Evolutionary conservation across 1,140 invertebrate genomes (phyloP).

Genomic region (Doryteuthis pealeii): DNA sequence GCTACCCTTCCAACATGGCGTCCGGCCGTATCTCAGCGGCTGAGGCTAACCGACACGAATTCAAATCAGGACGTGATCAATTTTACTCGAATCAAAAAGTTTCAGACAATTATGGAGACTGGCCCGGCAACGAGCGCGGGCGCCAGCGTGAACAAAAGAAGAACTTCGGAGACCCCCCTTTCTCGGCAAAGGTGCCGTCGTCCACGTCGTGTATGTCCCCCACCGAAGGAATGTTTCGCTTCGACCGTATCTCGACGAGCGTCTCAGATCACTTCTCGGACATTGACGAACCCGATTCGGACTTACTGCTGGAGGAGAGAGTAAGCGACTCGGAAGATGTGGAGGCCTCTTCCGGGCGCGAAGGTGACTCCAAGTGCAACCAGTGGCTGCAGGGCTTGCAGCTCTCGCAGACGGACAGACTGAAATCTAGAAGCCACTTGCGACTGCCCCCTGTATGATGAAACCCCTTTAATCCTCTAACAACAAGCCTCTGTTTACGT

Average conservation of each 20-base stretch:
- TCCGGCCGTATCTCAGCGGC: neutral
- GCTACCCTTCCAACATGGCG: neutral
- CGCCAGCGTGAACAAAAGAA: neutral
- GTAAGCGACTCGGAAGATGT: constrained; percentile 1
- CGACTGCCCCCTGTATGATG: constrained; percentile 7
- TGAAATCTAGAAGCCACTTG: constrained; percentile 12
- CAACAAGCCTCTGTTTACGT: neutral
- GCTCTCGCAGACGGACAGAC: neutral
- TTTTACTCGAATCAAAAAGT: neutral
- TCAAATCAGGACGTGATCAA: neutral
- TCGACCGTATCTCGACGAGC: constrained; percentile 8
- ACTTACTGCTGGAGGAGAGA: constrained; percentile 4
- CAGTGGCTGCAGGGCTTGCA: constrained; percentile 10
- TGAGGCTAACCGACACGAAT: neutral
- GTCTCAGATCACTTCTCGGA: constrained; percentile 10
- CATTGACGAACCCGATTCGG: constrained; percentile 10
- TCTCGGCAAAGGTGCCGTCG: neutral
- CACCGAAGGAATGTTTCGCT: constrained; percentile 9
- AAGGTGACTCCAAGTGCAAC: constrained; percentile 9
- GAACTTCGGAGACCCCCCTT: neutral
- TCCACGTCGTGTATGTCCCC: neutral
- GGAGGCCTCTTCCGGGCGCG: neutral
- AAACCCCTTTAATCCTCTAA: neutral
- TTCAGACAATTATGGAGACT: neutral
- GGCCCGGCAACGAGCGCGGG: neutral